phyloP scores from a whole-genome alignment of 2,797 vertebrate species.

The Danio choprae region DNA sequence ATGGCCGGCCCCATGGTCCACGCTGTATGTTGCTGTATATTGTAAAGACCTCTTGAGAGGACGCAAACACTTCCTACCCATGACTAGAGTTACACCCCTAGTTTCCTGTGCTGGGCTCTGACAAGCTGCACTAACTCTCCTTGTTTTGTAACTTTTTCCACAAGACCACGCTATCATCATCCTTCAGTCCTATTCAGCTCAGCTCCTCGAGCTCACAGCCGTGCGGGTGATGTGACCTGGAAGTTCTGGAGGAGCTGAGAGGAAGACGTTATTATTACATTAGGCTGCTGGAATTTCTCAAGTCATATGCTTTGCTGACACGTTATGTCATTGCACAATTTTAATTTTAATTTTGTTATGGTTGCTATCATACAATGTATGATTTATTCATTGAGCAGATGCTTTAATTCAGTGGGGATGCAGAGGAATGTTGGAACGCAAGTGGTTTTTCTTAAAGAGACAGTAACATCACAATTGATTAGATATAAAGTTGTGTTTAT shows the following conservation, averaged over 20 bases:
- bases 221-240: conserved; percentile 55
- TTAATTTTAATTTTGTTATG: neutral
- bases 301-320: conserved; percentile 1
- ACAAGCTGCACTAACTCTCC: conserved; percentile 12
- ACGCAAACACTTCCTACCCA: conserved; percentile 77
- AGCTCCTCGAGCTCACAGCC: conserved; percentile 12
- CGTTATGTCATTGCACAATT: neutral
- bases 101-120: conserved; percentile 53
- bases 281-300: conserved; percentile 37
- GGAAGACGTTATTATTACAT: conserved; percentile 46
- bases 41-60: conserved; percentile 63
- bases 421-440: neutral
- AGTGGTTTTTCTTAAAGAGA: neutral
- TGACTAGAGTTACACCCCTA: conserved; percentile 58
- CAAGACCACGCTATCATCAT: conserved; percentile 37
- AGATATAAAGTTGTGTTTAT: too few species aligned
- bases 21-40: conserved; percentile 21
- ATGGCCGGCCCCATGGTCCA: conserved; percentile 27
- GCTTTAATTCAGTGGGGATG: conserved; percentile 9
- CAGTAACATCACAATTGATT: neutral
- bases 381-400: conserved; percentile 20
- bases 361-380: neutral
- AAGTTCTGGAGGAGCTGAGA: conserved; percentile 44
- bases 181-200: conserved; percentile 52
- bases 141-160: conserved; percentile 28